Conservation (phyloP, 2,888 invertebrate genomes). For the Melinaea menophilus region DNA sequence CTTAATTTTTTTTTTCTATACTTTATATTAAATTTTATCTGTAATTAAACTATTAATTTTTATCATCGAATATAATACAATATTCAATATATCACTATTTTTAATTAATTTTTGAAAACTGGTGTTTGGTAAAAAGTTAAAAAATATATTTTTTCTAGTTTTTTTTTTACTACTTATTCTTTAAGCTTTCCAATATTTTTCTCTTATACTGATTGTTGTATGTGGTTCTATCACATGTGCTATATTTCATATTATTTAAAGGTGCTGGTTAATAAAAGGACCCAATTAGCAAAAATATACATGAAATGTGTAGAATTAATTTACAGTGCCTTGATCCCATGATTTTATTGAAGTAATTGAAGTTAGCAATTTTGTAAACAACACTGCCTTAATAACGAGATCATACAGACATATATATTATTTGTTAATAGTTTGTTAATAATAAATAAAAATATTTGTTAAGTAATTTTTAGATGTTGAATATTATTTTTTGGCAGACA, state of each 20-base stretch:
- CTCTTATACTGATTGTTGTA: no score
- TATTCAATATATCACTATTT: no score
- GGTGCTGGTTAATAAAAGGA: slow-evolving; percentile 22
- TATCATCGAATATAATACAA: no score
- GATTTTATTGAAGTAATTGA: slow-evolving; percentile 17
- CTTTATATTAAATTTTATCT: no score
- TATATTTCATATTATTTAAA: slow-evolving; percentile 7
- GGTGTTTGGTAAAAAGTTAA: no score
- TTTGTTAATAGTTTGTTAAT: slow-evolving; percentile 5
- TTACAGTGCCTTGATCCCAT: slow-evolving; percentile 32
- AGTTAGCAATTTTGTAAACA: slow-evolving; percentile 27
- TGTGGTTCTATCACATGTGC: not conserved
- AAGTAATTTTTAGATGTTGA: slow-evolving; percentile 3
- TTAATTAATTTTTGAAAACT: no score
- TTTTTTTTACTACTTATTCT: no score
- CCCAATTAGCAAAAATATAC: slow-evolving; percentile 27
- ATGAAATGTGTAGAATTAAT: slow-evolving; percentile 28
- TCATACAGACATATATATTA: slow-evolving; percentile 4
- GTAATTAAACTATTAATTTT: no score
- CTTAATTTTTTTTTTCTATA: no score
- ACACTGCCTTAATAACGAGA: slow-evolving; percentile 20
- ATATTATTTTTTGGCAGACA: slow-evolving; percentile 1
- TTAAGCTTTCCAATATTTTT: no score
- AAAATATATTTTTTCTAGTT: no score
- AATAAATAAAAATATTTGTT: not conserved